Evolutionary conservation across 2,888 invertebrate genomes (phyloP), one percentile per base, ranked within the genome.

Genomic region (Amiota communis): DNA sequence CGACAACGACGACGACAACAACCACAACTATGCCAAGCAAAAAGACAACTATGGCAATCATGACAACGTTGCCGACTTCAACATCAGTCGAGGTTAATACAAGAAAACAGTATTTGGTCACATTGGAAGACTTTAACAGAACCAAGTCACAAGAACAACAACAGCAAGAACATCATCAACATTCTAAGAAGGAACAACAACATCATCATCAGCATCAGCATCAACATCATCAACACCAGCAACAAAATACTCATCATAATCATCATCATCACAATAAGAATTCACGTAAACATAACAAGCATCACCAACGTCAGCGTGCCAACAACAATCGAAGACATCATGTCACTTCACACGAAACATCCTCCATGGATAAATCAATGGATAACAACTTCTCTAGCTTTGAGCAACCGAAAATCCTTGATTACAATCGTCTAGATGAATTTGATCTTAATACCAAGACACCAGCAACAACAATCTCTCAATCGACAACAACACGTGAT

Each of bases 401-500:
- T 59, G 74, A 72, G 67, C n/a, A 47, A 48, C 10, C 11, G 17
- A 65, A 47, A 17, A 10, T 59, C 9, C 73, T 80, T 72, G 83
- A 85, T 73, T 83, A 81, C 56, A 85, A 83, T 79, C 77, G 76
- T 23, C 70, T 80, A n/a, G 78, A 79, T 67, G 81, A 81, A 49
- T 72, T 77, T 48, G 78, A 78, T 71, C 74, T 76, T 73, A 64
- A 70, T 6, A 23, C 48, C n/a, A 67, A 67, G 51, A 67, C 67
- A 49, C 49, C 67, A 15, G 67, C 67, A 10, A 68, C 53, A 8
- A 68, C 67, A 8, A 77, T 74, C 63, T 77, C 73, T 64, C 15
- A 8, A 8, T 13, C 36, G 12, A 48, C 48, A n/a, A 75, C 78
- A 9, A 81, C 87, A 0, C 86, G 87, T n/a, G 90, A 90, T 69